Percentiles rank a stretch among this genome's conserved stretches.
phyloP scores from a whole-genome alignment of 2,797 vertebrate species.

The Clarias pachynema region DNA sequence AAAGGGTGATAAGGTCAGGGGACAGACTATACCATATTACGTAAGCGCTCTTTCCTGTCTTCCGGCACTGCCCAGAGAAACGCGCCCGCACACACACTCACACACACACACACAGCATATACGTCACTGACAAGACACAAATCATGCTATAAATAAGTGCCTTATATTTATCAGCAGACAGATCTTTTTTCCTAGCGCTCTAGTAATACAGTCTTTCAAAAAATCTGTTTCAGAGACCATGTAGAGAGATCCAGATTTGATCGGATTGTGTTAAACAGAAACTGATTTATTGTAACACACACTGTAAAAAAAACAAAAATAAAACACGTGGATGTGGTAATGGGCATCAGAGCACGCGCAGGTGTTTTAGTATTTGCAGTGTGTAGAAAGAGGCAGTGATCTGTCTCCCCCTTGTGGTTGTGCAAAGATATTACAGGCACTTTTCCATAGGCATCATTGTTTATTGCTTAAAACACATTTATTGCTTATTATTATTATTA shows the following conservation, averaged over 20 bases:
- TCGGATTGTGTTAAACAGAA: background rate
- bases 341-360: background rate
- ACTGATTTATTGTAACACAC: background rate
- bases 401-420: slow-evolving; percentile 70
- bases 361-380: background rate
- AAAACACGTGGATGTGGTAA: background rate
- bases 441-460: background rate
- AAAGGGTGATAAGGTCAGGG: slow-evolving; percentile 74
- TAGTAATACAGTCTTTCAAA: background rate
- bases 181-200: background rate
- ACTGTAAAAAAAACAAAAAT: too few species aligned
- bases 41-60: slow-evolving; percentile 45
- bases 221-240: background rate
- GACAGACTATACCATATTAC: slow-evolving; percentile 44
- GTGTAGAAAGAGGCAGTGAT: slow-evolving; percentile 23
- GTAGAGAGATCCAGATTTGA: too few species aligned
- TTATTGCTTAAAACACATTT: too few species aligned
- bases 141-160: background rate
- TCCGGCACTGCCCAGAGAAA: slow-evolving; percentile 13
- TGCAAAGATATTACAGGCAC: slow-evolving; percentile 29
- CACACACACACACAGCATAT: slow-evolving; percentile 27
- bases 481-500: background rate
- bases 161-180: background rate
- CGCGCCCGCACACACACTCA: slow-evolving; percentile 39
- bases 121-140: background rate